Evolutionary conservation across 2,113 vertebrate species (phyloP).

Genomic region (Theropithecus gelada): DNA sequence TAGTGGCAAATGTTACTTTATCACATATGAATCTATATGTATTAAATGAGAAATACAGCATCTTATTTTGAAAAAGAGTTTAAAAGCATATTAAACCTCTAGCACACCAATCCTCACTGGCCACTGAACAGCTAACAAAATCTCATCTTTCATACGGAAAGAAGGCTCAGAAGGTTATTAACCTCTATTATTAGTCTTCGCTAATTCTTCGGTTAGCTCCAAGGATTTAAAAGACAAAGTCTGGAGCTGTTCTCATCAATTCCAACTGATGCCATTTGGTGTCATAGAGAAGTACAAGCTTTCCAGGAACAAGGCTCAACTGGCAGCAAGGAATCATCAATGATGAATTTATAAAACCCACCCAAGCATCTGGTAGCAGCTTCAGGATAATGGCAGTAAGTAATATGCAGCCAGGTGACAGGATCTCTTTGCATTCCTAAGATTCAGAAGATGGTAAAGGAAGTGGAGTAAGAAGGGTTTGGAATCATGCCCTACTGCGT

Average conservation of each 20-base stretch:
- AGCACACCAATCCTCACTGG: not conserved
- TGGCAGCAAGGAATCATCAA: not conserved
- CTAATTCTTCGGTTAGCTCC: not conserved
- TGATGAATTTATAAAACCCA: not conserved
- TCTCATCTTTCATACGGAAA: constrained; percentile 6
- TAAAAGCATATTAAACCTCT: not conserved
- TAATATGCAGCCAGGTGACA: no score
- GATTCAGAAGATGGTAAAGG: not conserved
- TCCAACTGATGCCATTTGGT: not conserved
- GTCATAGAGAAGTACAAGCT: not conserved
- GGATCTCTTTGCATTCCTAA: not conserved
- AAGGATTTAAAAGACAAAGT: not conserved
- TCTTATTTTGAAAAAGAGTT: not conserved
- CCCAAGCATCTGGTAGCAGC: not conserved
- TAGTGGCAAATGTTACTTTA: not conserved
- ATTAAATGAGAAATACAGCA: not conserved
- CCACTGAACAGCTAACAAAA: not conserved
- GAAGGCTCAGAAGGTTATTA: not conserved
- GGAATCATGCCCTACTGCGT: no score
- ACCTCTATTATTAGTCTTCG: not conserved
- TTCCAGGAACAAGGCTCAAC: not conserved
- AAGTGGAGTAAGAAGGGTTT: not conserved
- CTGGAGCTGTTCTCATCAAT: not conserved
- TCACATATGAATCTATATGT: not conserved
- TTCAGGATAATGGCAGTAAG: not conserved